phyloP scores from a whole-genome alignment of 2,113 vertebrate genomes.

The Salvator merianae region DNA sequence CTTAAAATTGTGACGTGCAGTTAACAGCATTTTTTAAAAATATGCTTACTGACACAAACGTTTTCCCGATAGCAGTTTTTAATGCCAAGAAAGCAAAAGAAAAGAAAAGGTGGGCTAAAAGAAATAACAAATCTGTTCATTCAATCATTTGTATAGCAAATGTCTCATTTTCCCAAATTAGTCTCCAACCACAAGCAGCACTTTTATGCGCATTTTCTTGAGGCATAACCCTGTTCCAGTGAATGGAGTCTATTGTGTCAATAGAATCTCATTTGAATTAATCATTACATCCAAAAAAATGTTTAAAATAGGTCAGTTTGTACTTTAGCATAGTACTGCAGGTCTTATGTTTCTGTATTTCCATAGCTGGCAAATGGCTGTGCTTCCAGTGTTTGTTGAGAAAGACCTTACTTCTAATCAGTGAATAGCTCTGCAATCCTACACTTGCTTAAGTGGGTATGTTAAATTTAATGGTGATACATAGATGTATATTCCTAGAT shows the following conservation, averaged over 20 bases:
- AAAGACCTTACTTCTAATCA: not conserved
- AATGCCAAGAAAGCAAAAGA: not conserved
- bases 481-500: not conserved
- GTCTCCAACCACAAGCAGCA: not conserved
- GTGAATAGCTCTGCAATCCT: not conserved
- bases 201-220: not conserved
- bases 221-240: not conserved
- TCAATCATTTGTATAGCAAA: conserved; percentile 3
- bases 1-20: not conserved
- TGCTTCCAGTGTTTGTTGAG: not conserved
- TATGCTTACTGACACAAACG: not conserved
- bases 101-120: not conserved
- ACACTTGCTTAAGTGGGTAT: not conserved
- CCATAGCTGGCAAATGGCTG: not conserved
- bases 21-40: not conserved
- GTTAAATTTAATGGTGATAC: not conserved
- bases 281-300: not conserved
- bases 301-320: not conserved
- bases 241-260: conserved; percentile 6
- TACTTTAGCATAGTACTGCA: not conserved
- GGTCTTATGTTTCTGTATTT: not conserved
- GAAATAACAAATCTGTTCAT: not conserved
- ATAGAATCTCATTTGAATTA: not conserved
- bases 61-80: not conserved
- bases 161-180: not conserved